phyloP scores from a whole-genome alignment of 2,888 invertebrate species.

The Papilio demoleus region DNA sequence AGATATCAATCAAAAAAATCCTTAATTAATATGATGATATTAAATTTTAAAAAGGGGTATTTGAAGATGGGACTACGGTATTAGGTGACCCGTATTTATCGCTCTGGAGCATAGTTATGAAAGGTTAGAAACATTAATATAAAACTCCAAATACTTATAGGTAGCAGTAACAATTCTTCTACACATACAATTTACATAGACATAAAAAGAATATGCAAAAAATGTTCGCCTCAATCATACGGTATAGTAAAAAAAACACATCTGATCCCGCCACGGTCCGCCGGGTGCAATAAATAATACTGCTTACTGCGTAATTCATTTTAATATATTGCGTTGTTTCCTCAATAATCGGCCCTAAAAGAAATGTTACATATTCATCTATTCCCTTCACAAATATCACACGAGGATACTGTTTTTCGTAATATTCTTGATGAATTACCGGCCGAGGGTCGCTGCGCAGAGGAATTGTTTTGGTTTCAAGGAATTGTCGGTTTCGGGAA shows the following conservation, averaged over 20 bases:
- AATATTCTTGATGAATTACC: constrained; percentile 24
- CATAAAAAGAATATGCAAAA: constrained; percentile 23
- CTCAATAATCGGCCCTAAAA: constrained; percentile 39
- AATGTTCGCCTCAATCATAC: constrained; percentile 32
- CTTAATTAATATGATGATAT: too few relatives aligned
- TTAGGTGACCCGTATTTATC: too few relatives aligned
- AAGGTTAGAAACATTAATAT: too few relatives aligned
- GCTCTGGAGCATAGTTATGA: too few relatives aligned
- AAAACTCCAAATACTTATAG: background rate
- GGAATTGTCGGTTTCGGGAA: constrained; percentile 5
- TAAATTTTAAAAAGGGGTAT: too few relatives aligned
- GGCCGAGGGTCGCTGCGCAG: background rate
- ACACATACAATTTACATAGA: constrained; percentile 9
- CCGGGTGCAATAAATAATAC: constrained; percentile 36
- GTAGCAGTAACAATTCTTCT: background rate
- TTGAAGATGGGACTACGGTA: too few relatives aligned
- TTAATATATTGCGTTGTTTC: constrained; percentile 41
- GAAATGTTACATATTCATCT: constrained; percentile 37
- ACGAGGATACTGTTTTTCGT: constrained; percentile 2
- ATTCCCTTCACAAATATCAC: constrained; percentile 19
- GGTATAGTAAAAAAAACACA: constrained; percentile 25
- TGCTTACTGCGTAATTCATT: constrained; percentile 39
- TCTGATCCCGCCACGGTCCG: constrained; percentile 32
- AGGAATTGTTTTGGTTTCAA: constrained; percentile 9
- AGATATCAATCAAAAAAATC: too few relatives aligned